phyloP scores from a whole-genome alignment of 1,140 invertebrate species.

The Cataglyphis hispanica region DNA sequence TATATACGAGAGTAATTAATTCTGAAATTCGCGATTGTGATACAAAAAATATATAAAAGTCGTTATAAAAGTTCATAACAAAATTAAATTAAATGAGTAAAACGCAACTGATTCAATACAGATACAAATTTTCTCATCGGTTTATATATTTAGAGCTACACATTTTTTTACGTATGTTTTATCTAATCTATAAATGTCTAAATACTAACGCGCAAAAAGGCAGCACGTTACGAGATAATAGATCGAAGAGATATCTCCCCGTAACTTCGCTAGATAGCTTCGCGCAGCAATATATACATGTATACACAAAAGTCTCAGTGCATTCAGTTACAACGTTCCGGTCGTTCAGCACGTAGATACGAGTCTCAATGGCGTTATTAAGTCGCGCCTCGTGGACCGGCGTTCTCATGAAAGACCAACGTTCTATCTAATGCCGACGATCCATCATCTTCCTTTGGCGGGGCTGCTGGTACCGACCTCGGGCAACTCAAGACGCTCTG shows the following conservation, averaged over 20 bases:
- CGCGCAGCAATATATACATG: constrained; percentile 23
- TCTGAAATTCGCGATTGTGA: background rate
- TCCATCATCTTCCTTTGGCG: constrained; percentile 83
- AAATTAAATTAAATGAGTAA: background rate
- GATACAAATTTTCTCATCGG: constrained; percentile 25
- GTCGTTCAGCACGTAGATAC: constrained; percentile 54
- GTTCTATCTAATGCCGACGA: constrained; percentile 83
- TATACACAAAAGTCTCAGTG: constrained; percentile 24
- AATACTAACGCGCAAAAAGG: constrained; percentile 19
- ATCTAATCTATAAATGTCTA: too few species aligned
- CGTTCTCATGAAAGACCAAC: constrained; percentile 82
- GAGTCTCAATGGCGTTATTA: constrained; percentile 82
- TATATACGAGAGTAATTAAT: background rate
- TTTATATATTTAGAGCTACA: constrained; percentile 47
- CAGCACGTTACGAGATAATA: constrained; percentile 39
- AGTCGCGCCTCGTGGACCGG: constrained; percentile 78
- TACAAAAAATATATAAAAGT: background rate
- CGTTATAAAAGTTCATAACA: background rate
- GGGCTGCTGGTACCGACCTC: constrained; percentile 79
- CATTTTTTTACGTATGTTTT: background rate
- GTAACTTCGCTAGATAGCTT: constrained; percentile 34
- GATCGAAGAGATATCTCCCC: constrained; percentile 50
- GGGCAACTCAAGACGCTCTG: constrained; percentile 75
- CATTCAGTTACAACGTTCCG: constrained; percentile 59
- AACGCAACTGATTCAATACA: background rate